These are phyloP conservation scores for Macrotus californicus DNA, from an alignment of 2,113 vertebrate species.

Conservation along the genomic window DNA sequence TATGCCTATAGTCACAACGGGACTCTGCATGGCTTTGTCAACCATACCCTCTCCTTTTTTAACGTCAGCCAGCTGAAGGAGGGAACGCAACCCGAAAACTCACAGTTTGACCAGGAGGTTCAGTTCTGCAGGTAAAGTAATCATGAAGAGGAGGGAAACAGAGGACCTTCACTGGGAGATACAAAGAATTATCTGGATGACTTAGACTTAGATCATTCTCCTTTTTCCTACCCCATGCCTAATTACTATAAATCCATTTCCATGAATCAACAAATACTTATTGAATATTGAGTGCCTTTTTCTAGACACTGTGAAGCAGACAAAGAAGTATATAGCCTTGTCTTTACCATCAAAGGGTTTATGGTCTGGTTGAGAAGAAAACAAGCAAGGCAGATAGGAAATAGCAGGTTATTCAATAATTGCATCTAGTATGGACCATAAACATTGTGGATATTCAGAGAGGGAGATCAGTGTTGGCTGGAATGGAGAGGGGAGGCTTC, in stretches of 20 bases:
- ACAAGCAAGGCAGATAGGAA: background rate
- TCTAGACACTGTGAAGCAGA: background rate
- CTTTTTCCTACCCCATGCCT: background rate
- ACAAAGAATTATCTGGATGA: background rate
- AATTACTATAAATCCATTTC: background rate
- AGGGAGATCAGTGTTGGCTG: background rate
- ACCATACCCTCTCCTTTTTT: conserved; percentile 96
- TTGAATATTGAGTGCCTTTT: background rate
- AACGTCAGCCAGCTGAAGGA: conserved; percentile 92
- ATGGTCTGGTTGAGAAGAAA: background rate
- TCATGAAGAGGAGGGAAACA: accelerated
- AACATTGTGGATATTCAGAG: background rate
- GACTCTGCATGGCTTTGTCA: conserved; percentile 93
- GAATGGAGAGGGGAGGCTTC: background rate
- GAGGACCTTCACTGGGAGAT: background rate
- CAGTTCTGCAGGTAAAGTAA: conserved; percentile 92
- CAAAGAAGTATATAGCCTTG: background rate
- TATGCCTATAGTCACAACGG: conserved; percentile 93
- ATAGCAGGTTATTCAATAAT: background rate
- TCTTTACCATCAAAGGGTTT: background rate
- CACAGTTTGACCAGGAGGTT: conserved; percentile 85
- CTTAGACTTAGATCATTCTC: background rate
- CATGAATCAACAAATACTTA: background rate
- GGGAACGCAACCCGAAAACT: conserved; percentile 88
- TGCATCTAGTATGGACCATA: background rate